These are phyloP conservation scores for Paradoxurus hermaphroditus DNA, from an alignment of 2,113 vertebrate species.

Conservation along the genomic window DNA sequence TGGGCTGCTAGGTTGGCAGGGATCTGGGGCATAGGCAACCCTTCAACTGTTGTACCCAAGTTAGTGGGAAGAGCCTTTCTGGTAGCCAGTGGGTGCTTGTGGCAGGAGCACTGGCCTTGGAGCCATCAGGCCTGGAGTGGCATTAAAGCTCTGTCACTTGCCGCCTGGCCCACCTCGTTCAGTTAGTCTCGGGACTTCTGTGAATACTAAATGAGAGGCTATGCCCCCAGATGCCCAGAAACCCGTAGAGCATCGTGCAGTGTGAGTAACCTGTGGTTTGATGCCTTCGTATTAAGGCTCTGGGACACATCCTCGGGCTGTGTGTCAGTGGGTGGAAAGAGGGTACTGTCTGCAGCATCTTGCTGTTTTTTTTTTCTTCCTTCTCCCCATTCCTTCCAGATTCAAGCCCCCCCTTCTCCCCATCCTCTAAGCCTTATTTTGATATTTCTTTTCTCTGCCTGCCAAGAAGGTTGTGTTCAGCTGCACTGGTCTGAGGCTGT, in stretches of 20 bases:
- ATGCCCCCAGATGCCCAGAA: not conserved
- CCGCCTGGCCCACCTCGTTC: not conserved
- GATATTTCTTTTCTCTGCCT: slow-evolving; percentile 43
- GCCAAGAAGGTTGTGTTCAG: slow-evolving; percentile 55
- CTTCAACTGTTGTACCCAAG: not conserved
- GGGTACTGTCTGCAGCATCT: not conserved
- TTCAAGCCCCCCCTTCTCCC: not conserved
- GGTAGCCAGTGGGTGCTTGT: not conserved
- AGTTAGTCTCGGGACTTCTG: not conserved
- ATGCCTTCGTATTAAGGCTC: not conserved
- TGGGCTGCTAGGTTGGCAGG: not conserved
- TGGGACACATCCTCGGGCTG: not conserved
- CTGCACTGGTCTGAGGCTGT: slow-evolving; percentile 17
- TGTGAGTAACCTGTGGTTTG: not conserved
- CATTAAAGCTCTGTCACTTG: not conserved
- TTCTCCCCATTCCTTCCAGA: not conserved
- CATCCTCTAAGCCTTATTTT: not conserved
- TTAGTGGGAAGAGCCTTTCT: not conserved
- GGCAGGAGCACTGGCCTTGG: not conserved
- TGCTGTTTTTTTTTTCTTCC: not conserved
- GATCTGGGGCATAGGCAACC: not conserved
- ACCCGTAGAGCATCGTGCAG: not conserved
- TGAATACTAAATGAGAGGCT: not conserved
- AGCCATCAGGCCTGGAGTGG: not conserved
- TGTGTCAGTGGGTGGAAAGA: not conserved